Evolutionary conservation across 92 coral and sea anemone species (phyloP).

Genomic region (Virgularia gustaviana): DNA sequence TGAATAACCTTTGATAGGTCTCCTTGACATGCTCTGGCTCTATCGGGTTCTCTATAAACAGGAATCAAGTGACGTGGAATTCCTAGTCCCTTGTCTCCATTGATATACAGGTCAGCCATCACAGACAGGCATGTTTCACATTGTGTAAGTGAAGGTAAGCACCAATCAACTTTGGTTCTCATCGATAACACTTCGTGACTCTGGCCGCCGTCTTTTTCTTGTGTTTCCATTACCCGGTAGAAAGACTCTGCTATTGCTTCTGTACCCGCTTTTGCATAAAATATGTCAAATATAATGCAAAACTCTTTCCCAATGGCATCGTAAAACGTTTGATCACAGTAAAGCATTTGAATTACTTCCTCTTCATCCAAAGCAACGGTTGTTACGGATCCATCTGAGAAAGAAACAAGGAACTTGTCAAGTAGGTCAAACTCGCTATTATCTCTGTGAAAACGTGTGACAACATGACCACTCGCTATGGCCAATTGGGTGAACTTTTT

Average conservation of each 20-base stretch:
- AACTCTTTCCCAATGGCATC: conserved; percentile 15
- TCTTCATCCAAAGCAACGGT: conserved; percentile 13
- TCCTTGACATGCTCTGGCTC: not conserved
- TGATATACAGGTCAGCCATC: conserved; percentile 7
- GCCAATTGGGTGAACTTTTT: not conserved
- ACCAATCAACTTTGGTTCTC: conserved; percentile 31
- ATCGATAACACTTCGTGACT: conserved; percentile 5
- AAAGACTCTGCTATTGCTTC: conserved; percentile 25
- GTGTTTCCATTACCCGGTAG: conserved; percentile 2
- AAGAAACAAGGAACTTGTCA: conserved; percentile 4
- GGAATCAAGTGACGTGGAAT: conserved; percentile 9
- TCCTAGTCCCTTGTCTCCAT: not conserved
- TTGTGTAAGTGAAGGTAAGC: not conserved
- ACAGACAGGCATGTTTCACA: not conserved
- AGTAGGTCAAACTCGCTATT: not conserved
- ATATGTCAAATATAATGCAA: conserved; percentile 19
- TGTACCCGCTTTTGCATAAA: conserved; percentile 2
- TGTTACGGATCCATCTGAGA: conserved; percentile 1
- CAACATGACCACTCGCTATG: no score
- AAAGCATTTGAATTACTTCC: conserved; percentile 2
- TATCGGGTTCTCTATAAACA: conserved; percentile 6
- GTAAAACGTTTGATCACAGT: conserved; percentile 2
- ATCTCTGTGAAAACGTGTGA: not conserved
- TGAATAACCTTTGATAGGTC: conserved; percentile 8
- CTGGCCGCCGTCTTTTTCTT: conserved; percentile 16